These are phyloP conservation scores for Leptinotarsa juncta DNA, from an alignment of 2,888 invertebrate genomes.

Conservation along the genomic window DNA sequence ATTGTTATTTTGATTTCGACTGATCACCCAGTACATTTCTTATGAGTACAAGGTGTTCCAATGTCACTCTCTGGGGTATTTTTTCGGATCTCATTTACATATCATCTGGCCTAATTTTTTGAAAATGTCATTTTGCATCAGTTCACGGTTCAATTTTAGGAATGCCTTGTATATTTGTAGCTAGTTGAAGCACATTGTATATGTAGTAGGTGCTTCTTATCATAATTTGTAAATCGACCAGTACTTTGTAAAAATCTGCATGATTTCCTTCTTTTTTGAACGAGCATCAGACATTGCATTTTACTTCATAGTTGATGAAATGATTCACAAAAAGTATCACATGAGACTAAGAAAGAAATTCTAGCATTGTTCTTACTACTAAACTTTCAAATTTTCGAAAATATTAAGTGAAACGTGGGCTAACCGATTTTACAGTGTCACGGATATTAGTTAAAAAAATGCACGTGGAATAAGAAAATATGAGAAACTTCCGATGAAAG, in stretches of 20 bases:
- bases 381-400: too few species aligned
- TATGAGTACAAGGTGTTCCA: conserved; percentile 8
- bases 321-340: too few species aligned
- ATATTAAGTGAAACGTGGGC: too few species aligned
- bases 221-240: conserved; percentile 56
- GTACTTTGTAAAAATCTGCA: conserved; percentile 63
- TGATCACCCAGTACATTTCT: conserved; percentile 8
- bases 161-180: conserved; percentile 10
- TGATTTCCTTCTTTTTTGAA: conserved; percentile 56
- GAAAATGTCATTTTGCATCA: not conserved
- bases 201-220: conserved; percentile 28
- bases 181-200: conserved; percentile 4
- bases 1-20: not conserved
- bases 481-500: too few species aligned
- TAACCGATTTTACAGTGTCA: too few species aligned
- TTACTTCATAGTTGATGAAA: too few species aligned
- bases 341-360: too few species aligned
- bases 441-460: too few species aligned
- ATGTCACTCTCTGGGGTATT: not conserved
- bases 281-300: too few species aligned
- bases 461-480: too few species aligned
- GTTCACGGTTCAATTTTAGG: not conserved
- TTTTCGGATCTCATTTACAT: not conserved
- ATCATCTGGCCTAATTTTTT: conserved; percentile 1
- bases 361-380: too few species aligned